These are phyloP conservation scores for Pseudocheirus occidentalis DNA, from an alignment of 2,797 vertebrate genomes.

Conservation along the genomic window DNA sequence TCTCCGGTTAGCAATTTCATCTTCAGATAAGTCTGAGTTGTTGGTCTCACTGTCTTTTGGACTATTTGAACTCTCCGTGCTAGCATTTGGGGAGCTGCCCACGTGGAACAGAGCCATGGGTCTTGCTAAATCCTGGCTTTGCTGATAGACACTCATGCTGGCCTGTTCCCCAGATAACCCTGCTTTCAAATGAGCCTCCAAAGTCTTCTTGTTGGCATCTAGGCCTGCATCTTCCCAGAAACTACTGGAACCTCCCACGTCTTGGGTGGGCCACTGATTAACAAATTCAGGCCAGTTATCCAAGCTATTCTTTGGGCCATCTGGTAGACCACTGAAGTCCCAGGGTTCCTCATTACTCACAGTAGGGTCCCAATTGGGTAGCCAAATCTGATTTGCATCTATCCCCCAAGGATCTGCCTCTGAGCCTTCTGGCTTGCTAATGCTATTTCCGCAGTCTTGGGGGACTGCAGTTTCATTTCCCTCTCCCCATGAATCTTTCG, in stretches of 20 bases:
- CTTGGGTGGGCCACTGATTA: slow-evolving; percentile 81
- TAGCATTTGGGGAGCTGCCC: slow-evolving; percentile 82
- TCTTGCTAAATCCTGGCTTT: slow-evolving; percentile 75
- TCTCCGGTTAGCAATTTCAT: slow-evolving; percentile 96
- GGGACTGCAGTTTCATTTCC: slow-evolving; percentile 36
- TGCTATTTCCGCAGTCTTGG: slow-evolving; percentile 43
- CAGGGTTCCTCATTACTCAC: slow-evolving; percentile 77
- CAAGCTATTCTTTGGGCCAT: slow-evolving; percentile 81
- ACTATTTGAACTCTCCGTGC: slow-evolving; percentile 84
- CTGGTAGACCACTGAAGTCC: slow-evolving; percentile 79
- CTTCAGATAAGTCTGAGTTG: slow-evolving; percentile 97
- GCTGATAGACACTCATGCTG: slow-evolving; percentile 61
- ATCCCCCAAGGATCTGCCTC: slow-evolving; percentile 83
- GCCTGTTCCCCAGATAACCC: slow-evolving; percentile 70
- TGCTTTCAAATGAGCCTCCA: slow-evolving; percentile 69
- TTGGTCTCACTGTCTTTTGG: slow-evolving; percentile 91
- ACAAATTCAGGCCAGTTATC: slow-evolving; percentile 83
- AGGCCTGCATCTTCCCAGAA: slow-evolving; percentile 72
- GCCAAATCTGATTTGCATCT: slow-evolving; percentile 74
- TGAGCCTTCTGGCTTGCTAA: slow-evolving; percentile 71
- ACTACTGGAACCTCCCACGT: slow-evolving; percentile 75
- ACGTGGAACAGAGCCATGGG: slow-evolving; percentile 78
- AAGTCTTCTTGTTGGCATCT: slow-evolving; percentile 65
- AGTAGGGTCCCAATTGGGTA: slow-evolving; percentile 83
- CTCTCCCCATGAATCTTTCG: slow-evolving; percentile 67